These are phyloP conservation scores for Opisthograptis luteolata DNA, from an alignment of 2,888 invertebrate species.

Conservation along the genomic window DNA sequence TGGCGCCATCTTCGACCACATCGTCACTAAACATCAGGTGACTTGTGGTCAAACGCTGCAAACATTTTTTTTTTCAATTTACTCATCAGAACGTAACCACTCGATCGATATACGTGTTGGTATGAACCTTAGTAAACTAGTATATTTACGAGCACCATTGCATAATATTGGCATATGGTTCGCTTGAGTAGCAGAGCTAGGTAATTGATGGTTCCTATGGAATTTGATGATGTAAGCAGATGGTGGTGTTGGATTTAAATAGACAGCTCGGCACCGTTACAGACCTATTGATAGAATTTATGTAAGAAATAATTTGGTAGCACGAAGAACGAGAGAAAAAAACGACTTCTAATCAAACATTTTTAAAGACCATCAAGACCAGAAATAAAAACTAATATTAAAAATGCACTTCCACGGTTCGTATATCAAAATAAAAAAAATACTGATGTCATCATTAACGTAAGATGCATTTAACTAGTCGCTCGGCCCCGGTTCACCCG, in stretches of 20 bases:
- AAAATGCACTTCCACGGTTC: too few species aligned
- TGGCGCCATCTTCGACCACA: too few species aligned
- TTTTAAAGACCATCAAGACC: too few species aligned
- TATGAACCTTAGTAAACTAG: conserved; percentile 17
- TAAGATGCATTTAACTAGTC: too few species aligned
- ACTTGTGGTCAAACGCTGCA: too few species aligned
- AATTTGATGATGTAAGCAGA: conserved; percentile 24
- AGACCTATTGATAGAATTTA: conserved; percentile 8
- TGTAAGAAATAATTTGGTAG: background rate
- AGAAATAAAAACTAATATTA: too few species aligned
- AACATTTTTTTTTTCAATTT: background rate
- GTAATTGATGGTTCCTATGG: conserved; percentile 19
- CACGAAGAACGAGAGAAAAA: background rate
- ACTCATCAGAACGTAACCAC: conserved; percentile 10
- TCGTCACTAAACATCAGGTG: too few species aligned
- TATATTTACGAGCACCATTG: conserved; percentile 14
- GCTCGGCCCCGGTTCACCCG: too few species aligned
- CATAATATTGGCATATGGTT: conserved; percentile 26
- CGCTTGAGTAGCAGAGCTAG: conserved; percentile 2
- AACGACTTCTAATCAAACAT: too few species aligned
- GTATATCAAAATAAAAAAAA: too few species aligned
- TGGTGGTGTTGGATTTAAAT: conserved; percentile 20
- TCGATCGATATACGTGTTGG: conserved; percentile 4
- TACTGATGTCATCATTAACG: too few species aligned
- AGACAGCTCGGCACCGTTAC: conserved; percentile 6